A percentile compares a stretch with the other conserved stretches of the same genome.
Evolutionary conservation across 1,140 invertebrate species (phyloP).

Genomic region (Ceratina australensis): DNA sequence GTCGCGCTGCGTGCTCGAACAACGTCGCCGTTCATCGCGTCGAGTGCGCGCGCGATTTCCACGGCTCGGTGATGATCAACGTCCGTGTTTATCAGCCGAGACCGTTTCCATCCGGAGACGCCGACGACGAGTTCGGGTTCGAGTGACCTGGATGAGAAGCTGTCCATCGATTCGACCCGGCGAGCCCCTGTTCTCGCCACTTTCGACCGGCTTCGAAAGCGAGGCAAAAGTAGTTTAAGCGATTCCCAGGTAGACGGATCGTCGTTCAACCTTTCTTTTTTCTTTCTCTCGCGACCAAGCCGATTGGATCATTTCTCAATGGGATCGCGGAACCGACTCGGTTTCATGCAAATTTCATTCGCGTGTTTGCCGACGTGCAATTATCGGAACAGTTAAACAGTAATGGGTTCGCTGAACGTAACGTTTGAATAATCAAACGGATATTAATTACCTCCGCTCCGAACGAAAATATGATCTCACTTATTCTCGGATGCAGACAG

Average conservation of each 20-base stretch:
- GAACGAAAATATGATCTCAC: not conserved
- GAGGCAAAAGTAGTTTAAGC: not conserved
- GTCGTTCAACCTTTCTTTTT: not conserved
- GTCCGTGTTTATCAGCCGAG: not conserved
- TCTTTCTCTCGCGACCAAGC: not conserved
- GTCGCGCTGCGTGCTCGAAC: not conserved
- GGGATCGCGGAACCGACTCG: not conserved
- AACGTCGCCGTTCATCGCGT: conserved; percentile 14
- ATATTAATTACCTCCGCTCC: not conserved
- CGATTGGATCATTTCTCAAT: not conserved
- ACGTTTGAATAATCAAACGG: no score
- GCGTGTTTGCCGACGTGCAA: no score
- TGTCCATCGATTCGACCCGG: not conserved
- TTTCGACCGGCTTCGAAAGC: not conserved
- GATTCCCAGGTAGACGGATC: not conserved
- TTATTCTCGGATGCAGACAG: not conserved
- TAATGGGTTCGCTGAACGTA: no score
- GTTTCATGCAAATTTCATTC: no score
- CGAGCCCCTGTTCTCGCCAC: not conserved
- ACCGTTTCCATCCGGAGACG: not conserved
- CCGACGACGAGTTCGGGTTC: conserved; percentile 1
- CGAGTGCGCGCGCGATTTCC: conserved; percentile 29
- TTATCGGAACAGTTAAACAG: no score
- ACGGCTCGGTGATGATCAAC: not conserved
- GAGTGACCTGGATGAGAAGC: not conserved